A percentile compares a stretch with the other conserved stretches of the same genome.
Conservation (phyloP, 2,797 vertebrate genomes). For the Gymnoscopelus braueri region DNA sequence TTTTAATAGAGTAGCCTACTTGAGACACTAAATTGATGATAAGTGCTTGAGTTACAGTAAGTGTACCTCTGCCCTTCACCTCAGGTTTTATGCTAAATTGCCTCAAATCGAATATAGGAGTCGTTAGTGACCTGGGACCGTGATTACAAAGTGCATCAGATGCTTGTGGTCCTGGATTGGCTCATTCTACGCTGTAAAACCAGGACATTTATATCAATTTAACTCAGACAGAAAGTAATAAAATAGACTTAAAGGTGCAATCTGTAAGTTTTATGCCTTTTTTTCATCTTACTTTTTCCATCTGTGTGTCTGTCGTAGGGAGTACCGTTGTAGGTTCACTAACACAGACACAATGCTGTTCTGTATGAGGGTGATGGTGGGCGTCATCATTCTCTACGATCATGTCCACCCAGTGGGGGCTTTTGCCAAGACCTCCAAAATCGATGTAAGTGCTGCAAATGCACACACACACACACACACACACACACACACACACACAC, state of each 20-base stretch:
- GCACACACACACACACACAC: not conserved
- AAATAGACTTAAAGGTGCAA: too few species aligned
- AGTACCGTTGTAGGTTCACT: conserved; percentile 92
- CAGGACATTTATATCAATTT: too few species aligned
- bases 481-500: not conserved
- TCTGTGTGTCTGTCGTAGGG: conserved; percentile 67
- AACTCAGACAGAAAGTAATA: too few species aligned
- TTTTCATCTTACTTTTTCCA: not conserved
- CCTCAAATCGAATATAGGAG: conserved; percentile 25
- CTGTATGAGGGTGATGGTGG: conserved; percentile 95
- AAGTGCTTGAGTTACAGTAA: conserved; percentile 1
- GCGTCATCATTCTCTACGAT: conserved; percentile 93
- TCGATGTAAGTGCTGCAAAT: conserved; percentile 83
- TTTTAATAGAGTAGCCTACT: not conserved
- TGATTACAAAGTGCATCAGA: conserved; percentile 4
- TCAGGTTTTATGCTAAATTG: not conserved
- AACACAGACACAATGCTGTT: conserved; percentile 93
- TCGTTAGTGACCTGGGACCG: conserved; percentile 3
- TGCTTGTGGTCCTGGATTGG: not conserved
- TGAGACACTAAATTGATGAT: conserved; percentile 3
- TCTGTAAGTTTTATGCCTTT: too few species aligned
- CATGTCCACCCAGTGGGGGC: conserved; percentile 92
- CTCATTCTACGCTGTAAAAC: too few species aligned
- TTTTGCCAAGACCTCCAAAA: conserved; percentile 94
- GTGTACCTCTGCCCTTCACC: conserved; percentile 31